These are phyloP conservation scores for Andrena marginata DNA, from an alignment of 2,888 invertebrate genomes.

Conservation along the genomic window DNA sequence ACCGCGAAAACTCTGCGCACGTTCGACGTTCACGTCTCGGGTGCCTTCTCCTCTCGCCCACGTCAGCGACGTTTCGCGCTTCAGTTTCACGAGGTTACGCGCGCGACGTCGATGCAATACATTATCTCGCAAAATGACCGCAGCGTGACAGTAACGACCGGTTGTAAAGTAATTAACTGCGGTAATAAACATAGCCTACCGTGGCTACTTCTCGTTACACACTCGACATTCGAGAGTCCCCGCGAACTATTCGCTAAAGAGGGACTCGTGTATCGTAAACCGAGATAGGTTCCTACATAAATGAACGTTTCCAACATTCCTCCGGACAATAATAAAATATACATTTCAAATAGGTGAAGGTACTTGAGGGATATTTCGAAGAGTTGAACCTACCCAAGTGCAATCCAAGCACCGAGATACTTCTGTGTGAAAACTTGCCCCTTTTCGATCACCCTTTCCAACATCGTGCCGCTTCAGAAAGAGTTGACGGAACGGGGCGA, in stretches of 20 bases:
- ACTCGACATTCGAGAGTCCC: conserved; percentile 21
- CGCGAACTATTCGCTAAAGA: conserved; percentile 14
- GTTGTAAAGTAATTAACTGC: conserved; percentile 78
- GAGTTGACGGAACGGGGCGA: conserved; percentile 28
- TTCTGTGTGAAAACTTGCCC: too few relatives aligned
- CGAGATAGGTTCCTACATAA: neutral
- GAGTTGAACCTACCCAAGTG: too few relatives aligned
- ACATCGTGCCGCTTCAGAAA: too few relatives aligned
- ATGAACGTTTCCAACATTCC: neutral
- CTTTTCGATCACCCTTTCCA: too few relatives aligned
- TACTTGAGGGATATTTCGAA: too few relatives aligned
- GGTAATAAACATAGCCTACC: conserved; percentile 73
- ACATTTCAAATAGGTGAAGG: neutral
- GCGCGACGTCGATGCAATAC: conserved; percentile 70
- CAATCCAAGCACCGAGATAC: too few relatives aligned
- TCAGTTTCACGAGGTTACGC: conserved; percentile 35
- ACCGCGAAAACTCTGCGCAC: conserved; percentile 32
- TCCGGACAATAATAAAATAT: neutral
- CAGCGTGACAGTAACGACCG: conserved; percentile 75
- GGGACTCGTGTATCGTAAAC: neutral
- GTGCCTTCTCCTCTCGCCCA: conserved; percentile 53
- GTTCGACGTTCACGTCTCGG: conserved; percentile 42
- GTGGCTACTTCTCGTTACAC: conserved; percentile 54
- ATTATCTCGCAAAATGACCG: conserved; percentile 78
- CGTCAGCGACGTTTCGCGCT: conserved; percentile 50